phyloP scores from a whole-genome alignment of 37 sponge, comb jelly and placozoan genomes.

The Sycon ciliatum region DNA sequence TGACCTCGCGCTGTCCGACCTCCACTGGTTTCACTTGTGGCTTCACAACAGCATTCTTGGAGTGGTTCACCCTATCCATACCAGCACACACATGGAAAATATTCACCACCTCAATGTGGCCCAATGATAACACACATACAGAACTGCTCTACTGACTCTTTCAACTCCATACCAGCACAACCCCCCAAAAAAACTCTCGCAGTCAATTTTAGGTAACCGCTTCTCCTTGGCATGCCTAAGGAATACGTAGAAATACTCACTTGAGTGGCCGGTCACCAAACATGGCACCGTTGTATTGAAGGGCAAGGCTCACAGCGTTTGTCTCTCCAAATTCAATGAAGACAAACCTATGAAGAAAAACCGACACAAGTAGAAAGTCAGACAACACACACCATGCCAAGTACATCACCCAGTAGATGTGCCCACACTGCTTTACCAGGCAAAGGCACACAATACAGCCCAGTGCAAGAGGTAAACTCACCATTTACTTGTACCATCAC shows the following conservation, averaged over 20 bases:
- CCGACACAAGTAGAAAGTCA: not conserved
- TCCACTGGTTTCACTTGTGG: constrained; percentile 62
- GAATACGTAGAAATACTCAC: too few relatives aligned
- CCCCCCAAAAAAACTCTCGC: too few relatives aligned
- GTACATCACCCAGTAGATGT: too few relatives aligned
- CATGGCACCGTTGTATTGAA: constrained; percentile 82
- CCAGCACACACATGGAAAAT: not conserved
- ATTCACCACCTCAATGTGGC: not conserved
- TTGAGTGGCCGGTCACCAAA: constrained; percentile 82
- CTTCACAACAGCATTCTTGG: constrained; percentile 89
- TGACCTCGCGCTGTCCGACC: constrained; percentile 53
- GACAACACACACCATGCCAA: too few relatives aligned
- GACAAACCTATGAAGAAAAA: constrained; percentile 93
- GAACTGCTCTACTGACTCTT: too few relatives aligned
- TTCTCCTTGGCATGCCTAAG: too few relatives aligned
- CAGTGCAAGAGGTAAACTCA: not conserved
- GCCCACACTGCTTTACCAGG: too few relatives aligned
- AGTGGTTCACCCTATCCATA: constrained; percentile 59
- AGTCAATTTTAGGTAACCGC: too few relatives aligned
- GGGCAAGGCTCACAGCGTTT: constrained; percentile 65
- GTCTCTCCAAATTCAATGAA: constrained; percentile 84
- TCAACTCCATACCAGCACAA: too few relatives aligned
- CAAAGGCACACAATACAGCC: too few relatives aligned
- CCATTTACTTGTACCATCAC: not conserved
- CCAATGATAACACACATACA: not conserved